phyloP scores from a whole-genome alignment of 2,888 invertebrate genomes.

The Nephrotoma flavescens region DNA sequence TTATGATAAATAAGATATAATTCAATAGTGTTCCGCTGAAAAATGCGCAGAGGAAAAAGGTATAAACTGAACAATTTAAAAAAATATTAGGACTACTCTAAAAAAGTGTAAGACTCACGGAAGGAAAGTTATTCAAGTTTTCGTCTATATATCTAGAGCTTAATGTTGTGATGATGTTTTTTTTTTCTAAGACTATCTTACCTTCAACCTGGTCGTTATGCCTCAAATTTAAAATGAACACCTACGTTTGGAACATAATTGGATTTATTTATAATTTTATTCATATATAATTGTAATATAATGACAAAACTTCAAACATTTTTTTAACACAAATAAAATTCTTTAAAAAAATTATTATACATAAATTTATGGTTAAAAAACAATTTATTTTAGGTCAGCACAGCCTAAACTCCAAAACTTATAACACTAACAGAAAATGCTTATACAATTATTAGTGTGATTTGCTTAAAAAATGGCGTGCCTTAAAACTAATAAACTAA shows the following conservation, averaged over 20 bases:
- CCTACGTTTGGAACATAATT: not conserved
- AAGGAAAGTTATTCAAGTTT: too few species aligned
- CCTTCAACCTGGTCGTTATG: too few species aligned
- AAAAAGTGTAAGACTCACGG: too few species aligned
- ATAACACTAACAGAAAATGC: not conserved
- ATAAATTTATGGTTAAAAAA: not conserved
- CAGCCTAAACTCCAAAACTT: not conserved
- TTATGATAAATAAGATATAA: too few species aligned
- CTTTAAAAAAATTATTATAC: not conserved
- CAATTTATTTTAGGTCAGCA: not conserved
- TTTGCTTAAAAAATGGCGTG: not conserved
- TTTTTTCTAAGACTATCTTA: too few species aligned
- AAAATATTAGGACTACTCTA: too few species aligned
- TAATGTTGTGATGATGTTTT: too few species aligned
- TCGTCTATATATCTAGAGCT: too few species aligned
- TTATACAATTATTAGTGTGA: not conserved
- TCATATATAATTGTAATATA: not conserved
- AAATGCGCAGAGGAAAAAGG: too few species aligned
- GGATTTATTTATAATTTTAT: not conserved
- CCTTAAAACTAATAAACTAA: not conserved
- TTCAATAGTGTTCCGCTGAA: too few species aligned
- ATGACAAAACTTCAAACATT: not conserved
- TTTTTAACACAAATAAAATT: not conserved
- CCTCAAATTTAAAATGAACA: too few species aligned
- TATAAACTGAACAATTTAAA: too few species aligned